Evolutionary conservation across 2,113 vertebrate genomes (phyloP).

Genomic region (Plestiodon gilberti): DNA sequence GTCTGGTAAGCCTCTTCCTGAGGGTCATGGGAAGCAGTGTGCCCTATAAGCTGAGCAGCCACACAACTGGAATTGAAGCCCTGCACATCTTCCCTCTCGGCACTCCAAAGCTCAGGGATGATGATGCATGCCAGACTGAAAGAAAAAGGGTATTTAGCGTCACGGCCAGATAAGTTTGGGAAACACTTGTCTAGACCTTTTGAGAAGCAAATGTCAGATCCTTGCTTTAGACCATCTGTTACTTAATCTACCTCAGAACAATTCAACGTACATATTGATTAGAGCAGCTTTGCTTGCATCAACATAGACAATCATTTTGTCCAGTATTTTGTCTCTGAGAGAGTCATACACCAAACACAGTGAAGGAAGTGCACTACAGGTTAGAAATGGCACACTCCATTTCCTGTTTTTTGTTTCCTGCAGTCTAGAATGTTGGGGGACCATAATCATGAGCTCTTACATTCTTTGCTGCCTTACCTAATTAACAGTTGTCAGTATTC

Average conservation of each 20-base stretch:
- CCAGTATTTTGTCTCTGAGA: not conserved
- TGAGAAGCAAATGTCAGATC: not conserved
- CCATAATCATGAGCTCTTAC: not conserved
- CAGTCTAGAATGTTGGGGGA: not conserved
- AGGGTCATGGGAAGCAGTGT: too few species aligned
- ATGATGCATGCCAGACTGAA: too few species aligned
- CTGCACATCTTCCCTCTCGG: too few species aligned
- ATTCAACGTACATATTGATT: constrained; percentile 2
- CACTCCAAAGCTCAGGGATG: too few species aligned
- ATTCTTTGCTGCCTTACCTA: not conserved
- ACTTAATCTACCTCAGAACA: constrained; percentile 23
- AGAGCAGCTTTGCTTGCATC: not conserved
- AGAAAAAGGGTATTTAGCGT: too few species aligned
- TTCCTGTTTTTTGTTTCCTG: not conserved
- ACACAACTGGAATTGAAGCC: too few species aligned
- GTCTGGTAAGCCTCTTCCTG: too few species aligned
- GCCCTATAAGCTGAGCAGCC: too few species aligned
- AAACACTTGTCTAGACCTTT: not conserved
- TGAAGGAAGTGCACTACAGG: not conserved
- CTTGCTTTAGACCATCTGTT: not conserved
- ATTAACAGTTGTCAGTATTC: not conserved
- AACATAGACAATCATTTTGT: not conserved
- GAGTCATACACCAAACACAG: not conserved
- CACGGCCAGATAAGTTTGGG: too few species aligned
- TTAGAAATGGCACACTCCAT: rapidly evolving